Conservation (phyloP, 2,888 invertebrate species). For the Strigamia maritima region DNA sequence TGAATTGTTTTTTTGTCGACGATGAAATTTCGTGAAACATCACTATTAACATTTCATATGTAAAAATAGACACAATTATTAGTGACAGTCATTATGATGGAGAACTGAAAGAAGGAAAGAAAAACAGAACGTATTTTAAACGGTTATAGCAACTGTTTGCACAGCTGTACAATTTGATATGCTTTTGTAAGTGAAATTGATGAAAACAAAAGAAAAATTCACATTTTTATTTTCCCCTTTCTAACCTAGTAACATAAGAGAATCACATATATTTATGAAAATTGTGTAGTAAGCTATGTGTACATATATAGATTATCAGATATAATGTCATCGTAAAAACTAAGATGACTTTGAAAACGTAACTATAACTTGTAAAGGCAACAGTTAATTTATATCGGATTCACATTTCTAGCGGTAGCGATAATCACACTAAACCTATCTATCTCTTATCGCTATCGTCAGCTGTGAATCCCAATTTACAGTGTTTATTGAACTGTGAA, state of each 20-base stretch:
- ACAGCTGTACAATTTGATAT: neutral
- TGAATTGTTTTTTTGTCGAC: neutral
- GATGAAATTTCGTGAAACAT: neutral
- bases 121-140: neutral
- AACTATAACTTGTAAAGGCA: neutral
- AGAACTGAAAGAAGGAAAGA: neutral
- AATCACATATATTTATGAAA: neutral
- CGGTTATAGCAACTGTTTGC: neutral
- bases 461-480: neutral
- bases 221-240: neutral
- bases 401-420: neutral
- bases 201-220: neutral
- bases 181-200: neutral
- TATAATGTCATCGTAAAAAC: neutral
- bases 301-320: neutral
- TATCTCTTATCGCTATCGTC: neutral
- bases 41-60: neutral
- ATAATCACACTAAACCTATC: neutral
- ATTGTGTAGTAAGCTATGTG: neutral
- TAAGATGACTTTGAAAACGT: neutral
- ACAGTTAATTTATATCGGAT: neutral
- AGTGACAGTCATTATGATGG: neutral
- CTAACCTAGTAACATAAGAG: neutral
- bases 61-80: neutral
- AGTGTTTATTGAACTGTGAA: neutral